Conservation (phyloP, 2,888 invertebrate species). For the Agrotis exclamationis region DNA sequence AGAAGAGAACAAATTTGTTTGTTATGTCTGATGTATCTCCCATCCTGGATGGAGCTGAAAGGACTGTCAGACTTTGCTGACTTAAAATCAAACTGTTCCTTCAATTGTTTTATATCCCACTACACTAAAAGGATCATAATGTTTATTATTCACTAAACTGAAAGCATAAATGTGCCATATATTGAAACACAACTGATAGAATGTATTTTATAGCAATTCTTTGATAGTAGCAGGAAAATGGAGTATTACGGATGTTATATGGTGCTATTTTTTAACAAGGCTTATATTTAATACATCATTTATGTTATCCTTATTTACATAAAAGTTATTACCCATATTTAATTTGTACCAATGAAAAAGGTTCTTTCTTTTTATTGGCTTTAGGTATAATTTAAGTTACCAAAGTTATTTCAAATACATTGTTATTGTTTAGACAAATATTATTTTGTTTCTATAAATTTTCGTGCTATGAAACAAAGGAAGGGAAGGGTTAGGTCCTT, state of each 20-base stretch:
- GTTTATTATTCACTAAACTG: too few species aligned
- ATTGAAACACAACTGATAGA: not conserved
- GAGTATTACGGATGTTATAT: slow-evolving; percentile 5
- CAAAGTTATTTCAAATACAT: not conserved
- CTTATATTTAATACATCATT: not conserved
- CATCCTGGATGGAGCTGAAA: too few species aligned
- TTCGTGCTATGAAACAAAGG: not conserved
- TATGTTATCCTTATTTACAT: slow-evolving; percentile 20
- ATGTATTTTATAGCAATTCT: not conserved
- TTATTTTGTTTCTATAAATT: not conserved
- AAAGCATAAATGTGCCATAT: not conserved
- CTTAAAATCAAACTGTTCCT: too few species aligned
- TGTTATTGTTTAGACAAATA: not conserved
- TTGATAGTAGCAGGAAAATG: slow-evolving; percentile 12
- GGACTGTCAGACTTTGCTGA: too few species aligned
- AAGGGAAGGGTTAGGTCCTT: too few species aligned
- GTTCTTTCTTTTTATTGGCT: not conserved
- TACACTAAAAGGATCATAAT: too few species aligned
- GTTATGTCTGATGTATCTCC: too few species aligned
- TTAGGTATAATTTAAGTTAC: not conserved
- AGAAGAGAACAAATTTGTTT: too few species aligned
- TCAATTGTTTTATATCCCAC: too few species aligned
- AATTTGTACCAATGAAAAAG: not conserved
- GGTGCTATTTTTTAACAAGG: not conserved
- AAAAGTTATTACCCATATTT: too few species aligned